Conservation (phyloP, 2,113 vertebrate species). For the Oncorhynchus keta region DNA sequence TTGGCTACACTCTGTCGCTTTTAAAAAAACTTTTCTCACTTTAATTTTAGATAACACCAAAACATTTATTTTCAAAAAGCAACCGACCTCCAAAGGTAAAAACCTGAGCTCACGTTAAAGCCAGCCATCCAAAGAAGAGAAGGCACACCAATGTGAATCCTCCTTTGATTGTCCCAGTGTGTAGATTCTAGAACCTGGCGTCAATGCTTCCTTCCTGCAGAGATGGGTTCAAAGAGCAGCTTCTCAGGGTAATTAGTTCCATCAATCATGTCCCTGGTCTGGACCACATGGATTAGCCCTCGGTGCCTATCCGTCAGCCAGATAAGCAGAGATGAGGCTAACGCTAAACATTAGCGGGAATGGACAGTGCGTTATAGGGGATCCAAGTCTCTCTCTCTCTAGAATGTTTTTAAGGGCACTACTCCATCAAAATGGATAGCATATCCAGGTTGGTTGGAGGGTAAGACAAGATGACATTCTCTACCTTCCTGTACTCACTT, state of each 20-base stretch:
- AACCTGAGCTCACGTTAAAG: background rate
- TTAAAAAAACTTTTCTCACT: conserved; percentile 18
- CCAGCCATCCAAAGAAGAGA: background rate
- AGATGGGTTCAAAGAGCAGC: conserved; percentile 38
- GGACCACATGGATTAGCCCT: conserved; percentile 25
- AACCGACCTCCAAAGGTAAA: background rate
- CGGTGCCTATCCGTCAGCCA: background rate
- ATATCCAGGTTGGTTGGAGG: background rate
- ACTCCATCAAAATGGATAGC: background rate
- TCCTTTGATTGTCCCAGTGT: conserved; percentile 19
- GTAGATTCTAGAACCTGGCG: too few relatives aligned
- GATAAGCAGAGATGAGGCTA: background rate
- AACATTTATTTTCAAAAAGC: background rate
- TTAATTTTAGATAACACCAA: background rate
- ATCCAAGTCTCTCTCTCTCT: background rate
- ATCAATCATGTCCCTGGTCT: conserved; percentile 44
- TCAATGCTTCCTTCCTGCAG: conserved; percentile 19
- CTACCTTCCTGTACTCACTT: too few relatives aligned
- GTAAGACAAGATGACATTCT: too few relatives aligned
- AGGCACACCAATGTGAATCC: background rate
- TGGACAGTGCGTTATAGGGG: background rate
- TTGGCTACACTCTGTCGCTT: background rate
- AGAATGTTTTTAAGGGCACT: background rate
- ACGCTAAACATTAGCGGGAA: background rate
- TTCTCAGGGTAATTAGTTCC: conserved; percentile 47